Conservation (phyloP, 2,888 invertebrate species). For the Chelonus formosanus region DNA sequence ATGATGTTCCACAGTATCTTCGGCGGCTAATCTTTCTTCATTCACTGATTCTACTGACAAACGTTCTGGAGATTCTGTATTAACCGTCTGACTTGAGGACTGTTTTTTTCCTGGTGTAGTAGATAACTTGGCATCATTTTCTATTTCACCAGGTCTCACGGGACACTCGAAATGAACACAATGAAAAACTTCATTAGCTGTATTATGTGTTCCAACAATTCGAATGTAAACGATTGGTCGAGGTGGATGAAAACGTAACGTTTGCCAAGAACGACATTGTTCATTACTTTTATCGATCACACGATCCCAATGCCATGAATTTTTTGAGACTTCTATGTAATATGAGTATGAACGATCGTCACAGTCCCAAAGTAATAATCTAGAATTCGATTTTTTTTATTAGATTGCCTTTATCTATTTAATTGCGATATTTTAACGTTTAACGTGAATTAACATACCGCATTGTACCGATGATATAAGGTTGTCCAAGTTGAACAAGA, state of each 20-base stretch:
- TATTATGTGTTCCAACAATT: conserved; percentile 96
- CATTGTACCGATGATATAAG: conserved; percentile 90
- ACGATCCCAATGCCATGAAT: conserved; percentile 91
- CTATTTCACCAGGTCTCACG: conserved; percentile 67
- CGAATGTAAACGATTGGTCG: conserved; percentile 91
- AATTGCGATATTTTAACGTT: conserved; percentile 4
- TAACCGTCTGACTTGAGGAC: neutral
- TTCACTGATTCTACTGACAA: no score
- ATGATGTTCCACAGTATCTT: no score
- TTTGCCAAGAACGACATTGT: conserved; percentile 94
- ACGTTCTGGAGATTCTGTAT: neutral
- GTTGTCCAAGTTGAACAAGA: conserved; percentile 94
- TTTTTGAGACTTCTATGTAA: conserved; percentile 93
- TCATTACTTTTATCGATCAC: conserved; percentile 89
- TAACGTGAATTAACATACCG: conserved; percentile 64
- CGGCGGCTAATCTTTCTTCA: no score
- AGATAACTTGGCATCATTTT: neutral
- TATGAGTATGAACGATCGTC: conserved; percentile 95
- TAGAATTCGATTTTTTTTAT: conserved; percentile 49
- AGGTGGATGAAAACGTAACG: conserved; percentile 78
- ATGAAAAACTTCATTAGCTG: conserved; percentile 98
- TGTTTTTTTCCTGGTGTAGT: neutral
- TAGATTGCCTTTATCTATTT: neutral
- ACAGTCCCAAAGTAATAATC: conserved; percentile 95
- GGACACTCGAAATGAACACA: conserved; percentile 98